Base-by-base conservation (phyloP, 1,140 invertebrate species). In the Eufriesea mexicana region DNA sequence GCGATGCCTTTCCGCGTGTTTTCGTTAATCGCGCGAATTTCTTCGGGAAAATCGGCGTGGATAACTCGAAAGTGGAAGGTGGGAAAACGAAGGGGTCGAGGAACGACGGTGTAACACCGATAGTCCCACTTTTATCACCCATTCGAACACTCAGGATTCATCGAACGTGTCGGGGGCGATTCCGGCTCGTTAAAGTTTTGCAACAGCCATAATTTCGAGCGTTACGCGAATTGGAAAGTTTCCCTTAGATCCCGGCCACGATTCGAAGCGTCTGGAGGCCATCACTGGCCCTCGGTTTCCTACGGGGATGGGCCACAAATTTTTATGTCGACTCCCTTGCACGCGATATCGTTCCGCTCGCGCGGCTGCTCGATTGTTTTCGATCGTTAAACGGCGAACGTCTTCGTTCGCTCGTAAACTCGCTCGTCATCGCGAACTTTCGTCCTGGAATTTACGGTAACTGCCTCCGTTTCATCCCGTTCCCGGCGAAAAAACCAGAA, bases 241-340 rank as follows among this genome's bases (percentile, higher is more conserved):
- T 18, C 20, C 68, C 47, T 14, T 28, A 61, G n/a, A 28, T 42
- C 1, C 35, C 14, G 42, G 9, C 12, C 66, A 25, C 35, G 74
- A 76, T 66, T 66, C 79, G 49, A 55, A 55, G 61, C 71, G 49
- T 74, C 42, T 81, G 55, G 73, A n/a, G 16, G 7, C 23, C 28
- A 23, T 72, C 67, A 5, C 20, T 57, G 5, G 18, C 4, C 18
- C 35, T 61, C 55, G 9, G 14, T 55, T 67, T 54, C 45, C 28
- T 18, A 51, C 51, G 51, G 28, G 61, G 68, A 85, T 55, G 59
- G 55, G 55, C 59, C 49, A 78, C 67, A 54, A 74, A 70, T 79
- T 86, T 86, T 86, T 86, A 74, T 71, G 64, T 10, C 54, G 68
- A 23, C 47, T 85, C 9, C n/a, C 73, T 80, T 42, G 62, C 84